phyloP scores from a whole-genome alignment of 2,888 invertebrate genomes.

The Lydus trimaculatus region DNA sequence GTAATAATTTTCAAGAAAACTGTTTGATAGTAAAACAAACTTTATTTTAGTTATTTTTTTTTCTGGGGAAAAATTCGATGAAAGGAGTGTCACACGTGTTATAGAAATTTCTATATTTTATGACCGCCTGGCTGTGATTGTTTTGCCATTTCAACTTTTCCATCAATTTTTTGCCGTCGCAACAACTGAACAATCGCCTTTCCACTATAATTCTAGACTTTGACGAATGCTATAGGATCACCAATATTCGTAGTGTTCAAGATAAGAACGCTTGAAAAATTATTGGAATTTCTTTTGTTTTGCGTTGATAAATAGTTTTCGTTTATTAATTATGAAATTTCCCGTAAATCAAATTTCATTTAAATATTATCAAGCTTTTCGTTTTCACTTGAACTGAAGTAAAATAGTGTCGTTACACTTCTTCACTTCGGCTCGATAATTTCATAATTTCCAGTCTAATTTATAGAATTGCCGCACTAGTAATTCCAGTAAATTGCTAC shows the following conservation, averaged over 20 bases:
- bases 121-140: constrained; percentile 54
- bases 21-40: constrained; percentile 34
- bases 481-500: neutral
- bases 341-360: too few species aligned
- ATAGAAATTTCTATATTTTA: constrained; percentile 54
- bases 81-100: constrained; percentile 46
- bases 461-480: neutral
- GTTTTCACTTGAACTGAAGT: too few species aligned
- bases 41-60: constrained; percentile 41
- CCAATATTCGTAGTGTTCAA: neutral
- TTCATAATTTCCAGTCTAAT: neutral
- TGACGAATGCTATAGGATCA: neutral
- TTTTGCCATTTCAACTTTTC: constrained; percentile 52
- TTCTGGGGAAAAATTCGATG: neutral
- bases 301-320: too few species aligned
- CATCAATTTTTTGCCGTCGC: constrained; percentile 20
- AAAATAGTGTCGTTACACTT: too few species aligned
- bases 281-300: neutral
- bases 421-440: too few species aligned
- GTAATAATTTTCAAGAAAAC: constrained; percentile 25
- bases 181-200: constrained; percentile 7
- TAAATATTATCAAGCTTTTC: neutral
- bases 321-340: neutral
- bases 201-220: neutral
- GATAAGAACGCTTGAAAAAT: neutral